These are phyloP conservation scores for Scylla paramamosain DNA, from an alignment of 1,140 invertebrate species.

Conservation along the genomic window DNA sequence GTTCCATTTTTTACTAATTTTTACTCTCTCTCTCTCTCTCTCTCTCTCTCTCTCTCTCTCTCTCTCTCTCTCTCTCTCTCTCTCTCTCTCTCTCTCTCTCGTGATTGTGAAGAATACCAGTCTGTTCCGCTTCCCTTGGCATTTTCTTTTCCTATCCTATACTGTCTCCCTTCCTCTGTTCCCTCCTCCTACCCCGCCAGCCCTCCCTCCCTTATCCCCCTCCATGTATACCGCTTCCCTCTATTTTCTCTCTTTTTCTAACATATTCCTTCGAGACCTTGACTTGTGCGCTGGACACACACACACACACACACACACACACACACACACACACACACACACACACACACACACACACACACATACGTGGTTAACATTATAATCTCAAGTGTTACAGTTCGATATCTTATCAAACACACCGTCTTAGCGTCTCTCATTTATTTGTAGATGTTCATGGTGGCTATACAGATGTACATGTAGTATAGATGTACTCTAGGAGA, in stretches of 20 bases:
- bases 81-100: slow-evolving; percentile 47
- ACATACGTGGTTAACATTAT: neutral
- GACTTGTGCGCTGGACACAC: too few species aligned
- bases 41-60: slow-evolving; percentile 59
- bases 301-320: too few species aligned
- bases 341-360: neutral
- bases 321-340: too few species aligned
- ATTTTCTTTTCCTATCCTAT: neutral
- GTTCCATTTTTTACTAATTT: too few species aligned
- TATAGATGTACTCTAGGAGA: too few species aligned
- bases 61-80: slow-evolving; percentile 50
- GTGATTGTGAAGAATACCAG: too few species aligned
- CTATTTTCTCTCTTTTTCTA: neutral
- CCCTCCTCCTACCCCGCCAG: neutral
- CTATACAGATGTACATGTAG: too few species aligned
- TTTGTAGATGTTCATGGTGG: too few species aligned
- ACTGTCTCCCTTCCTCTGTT: neutral
- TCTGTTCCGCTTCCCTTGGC: too few species aligned
- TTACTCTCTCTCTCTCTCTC: neutral
- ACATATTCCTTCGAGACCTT: neutral
- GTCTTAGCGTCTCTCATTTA: too few species aligned
- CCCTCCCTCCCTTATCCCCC: neutral
- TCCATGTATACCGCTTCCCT: neutral
- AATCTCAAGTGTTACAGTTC: too few species aligned
- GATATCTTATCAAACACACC: too few species aligned